A percentile compares a stretch with the other conserved stretches of the same genome.
phyloP scores from a whole-genome alignment of 2,888 invertebrate genomes.

The Esperia sulphurella region DNA sequence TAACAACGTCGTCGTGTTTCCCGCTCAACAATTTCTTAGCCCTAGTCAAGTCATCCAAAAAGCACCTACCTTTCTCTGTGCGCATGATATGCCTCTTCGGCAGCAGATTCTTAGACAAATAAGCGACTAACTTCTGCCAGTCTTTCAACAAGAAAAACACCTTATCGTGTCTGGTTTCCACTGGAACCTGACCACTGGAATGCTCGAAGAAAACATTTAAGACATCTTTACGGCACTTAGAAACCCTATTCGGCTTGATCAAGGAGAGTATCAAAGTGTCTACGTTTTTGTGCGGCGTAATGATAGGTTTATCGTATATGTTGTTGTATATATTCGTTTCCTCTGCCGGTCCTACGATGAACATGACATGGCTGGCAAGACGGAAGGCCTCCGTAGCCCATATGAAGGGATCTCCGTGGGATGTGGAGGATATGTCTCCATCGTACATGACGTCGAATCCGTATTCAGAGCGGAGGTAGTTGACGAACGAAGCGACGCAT shows the following conservation, averaged over 20 bases:
- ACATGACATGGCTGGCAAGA: constrained; percentile 52
- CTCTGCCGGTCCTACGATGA: constrained; percentile 58
- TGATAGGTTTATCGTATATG: constrained; percentile 64
- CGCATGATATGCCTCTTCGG: constrained; percentile 59
- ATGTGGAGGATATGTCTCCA: constrained; percentile 50
- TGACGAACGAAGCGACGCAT: constrained; percentile 57
- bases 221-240: constrained; percentile 43
- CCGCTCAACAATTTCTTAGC: constrained; percentile 57
- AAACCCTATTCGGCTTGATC: constrained; percentile 35
- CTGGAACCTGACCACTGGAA: constrained; percentile 51
- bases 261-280: constrained; percentile 49
- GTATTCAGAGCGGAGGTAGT: constrained; percentile 56
- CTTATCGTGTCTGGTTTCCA: constrained; percentile 50
- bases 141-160: constrained; percentile 55
- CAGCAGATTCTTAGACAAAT: constrained; percentile 58
- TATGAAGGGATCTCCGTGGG: constrained; percentile 57
- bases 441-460: constrained; percentile 63
- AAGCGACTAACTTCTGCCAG: constrained; percentile 63
- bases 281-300: constrained; percentile 45
- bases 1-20: constrained; percentile 43
- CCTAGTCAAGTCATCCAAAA: constrained; percentile 57
- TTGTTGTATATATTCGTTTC: constrained; percentile 47
- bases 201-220: constrained; percentile 63
- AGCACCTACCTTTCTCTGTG: constrained; percentile 59
- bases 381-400: constrained; percentile 62